Percentiles rank a stretch among this genome's conserved stretches.
Conservation (phyloP, 2,113 vertebrate genomes). For the Rhinichthys klamathensis region DNA sequence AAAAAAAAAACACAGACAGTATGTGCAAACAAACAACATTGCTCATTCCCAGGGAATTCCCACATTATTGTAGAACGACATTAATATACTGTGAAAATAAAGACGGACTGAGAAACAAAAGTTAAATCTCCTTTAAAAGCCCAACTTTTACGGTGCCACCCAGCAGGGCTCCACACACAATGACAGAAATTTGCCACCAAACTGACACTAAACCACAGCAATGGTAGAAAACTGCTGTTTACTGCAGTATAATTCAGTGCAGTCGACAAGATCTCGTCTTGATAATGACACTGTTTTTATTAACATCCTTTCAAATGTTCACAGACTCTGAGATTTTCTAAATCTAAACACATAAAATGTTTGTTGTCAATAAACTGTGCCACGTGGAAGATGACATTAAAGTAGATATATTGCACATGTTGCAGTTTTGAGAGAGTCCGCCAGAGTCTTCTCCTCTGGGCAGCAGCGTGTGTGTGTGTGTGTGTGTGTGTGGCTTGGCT, state of each 20-base stretch:
- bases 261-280: constrained; percentile 1
- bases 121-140: constrained; percentile 34
- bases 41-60: background rate
- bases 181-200: constrained; percentile 26
- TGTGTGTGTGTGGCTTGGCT: constrained; percentile 3
- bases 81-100: background rate
- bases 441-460: constrained; percentile 11
- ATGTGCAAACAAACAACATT: background rate
- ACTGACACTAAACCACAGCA: constrained; percentile 26
- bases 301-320: constrained; percentile 21
- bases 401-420: background rate
- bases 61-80: background rate
- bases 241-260: constrained; percentile 19
- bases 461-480: background rate
- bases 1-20: background rate
- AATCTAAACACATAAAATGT: background rate
- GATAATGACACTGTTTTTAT: constrained; percentile 26
- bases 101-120: constrained; percentile 10
- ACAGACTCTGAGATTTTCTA: background rate
- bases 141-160: constrained; percentile 50
- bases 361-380: constrained; percentile 15
- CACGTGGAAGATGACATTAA: constrained; percentile 9
- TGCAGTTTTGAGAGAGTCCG: background rate
- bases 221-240: background rate
- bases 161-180: constrained; percentile 47